These are phyloP conservation scores for Chauna torquata DNA, from an alignment of 2,113 vertebrate genomes.

Conservation along the genomic window DNA sequence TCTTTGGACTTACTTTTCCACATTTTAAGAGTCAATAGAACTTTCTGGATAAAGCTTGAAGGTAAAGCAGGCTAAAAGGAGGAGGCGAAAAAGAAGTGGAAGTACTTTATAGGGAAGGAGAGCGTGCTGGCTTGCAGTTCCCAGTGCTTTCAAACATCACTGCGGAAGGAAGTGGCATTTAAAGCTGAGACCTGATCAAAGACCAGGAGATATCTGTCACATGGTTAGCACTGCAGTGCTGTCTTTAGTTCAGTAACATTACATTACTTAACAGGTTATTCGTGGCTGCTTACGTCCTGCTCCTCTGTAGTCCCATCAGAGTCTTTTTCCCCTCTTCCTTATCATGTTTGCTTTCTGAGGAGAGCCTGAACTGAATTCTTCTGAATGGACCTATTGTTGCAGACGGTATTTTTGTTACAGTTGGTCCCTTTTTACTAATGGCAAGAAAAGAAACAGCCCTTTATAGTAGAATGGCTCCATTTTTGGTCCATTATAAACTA, in stretches of 20 bases:
- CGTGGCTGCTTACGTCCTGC: background rate
- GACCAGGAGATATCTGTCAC: background rate
- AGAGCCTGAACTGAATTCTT: background rate
- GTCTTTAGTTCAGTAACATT: background rate
- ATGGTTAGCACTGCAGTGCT: background rate
- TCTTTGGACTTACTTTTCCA: background rate
- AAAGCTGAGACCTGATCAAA: background rate
- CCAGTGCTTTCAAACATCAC: background rate
- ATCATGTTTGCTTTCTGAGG: background rate
- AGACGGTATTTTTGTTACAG: background rate
- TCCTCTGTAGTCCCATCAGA: background rate
- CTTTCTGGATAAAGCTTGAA: background rate
- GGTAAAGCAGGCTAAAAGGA: background rate
- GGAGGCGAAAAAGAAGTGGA: background rate
- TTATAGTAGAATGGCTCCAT: background rate
- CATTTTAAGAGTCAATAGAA: background rate
- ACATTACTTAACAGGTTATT: background rate
- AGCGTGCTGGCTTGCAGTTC: background rate
- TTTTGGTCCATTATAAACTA: background rate
- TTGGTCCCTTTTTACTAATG: background rate
- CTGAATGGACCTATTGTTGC: background rate
- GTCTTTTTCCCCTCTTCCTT: background rate
- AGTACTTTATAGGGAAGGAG: background rate
- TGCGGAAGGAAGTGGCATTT: background rate
- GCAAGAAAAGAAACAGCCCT: background rate